A percentile compares a stretch with the other conserved stretches of the same genome.
These are phyloP conservation scores for Bhutanitis thaidina DNA, from an alignment of 2,888 invertebrate genomes.

Conservation along the genomic window DNA sequence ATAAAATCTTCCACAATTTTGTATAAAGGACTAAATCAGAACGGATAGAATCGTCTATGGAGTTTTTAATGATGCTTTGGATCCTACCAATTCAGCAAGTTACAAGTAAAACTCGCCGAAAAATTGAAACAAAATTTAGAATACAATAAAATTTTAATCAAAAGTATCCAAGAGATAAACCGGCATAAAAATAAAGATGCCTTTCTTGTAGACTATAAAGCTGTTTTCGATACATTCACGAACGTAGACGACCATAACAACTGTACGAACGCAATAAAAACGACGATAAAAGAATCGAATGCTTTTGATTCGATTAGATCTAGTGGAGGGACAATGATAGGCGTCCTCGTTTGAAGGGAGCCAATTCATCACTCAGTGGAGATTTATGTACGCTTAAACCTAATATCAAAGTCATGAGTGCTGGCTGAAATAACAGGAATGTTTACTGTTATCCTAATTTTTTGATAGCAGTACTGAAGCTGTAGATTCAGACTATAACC, in stretches of 20 bases:
- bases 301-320: constrained; percentile 18
- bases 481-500: too few species aligned
- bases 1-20: too few species aligned
- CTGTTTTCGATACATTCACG: neutral
- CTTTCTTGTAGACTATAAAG: neutral
- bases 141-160: too few species aligned
- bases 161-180: neutral
- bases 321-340: constrained; percentile 3
- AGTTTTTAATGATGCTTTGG: too few species aligned
- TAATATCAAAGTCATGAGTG: constrained; percentile 8
- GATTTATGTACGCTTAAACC: constrained; percentile 16
- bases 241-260: neutral
- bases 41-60: too few species aligned
- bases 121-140: too few species aligned
- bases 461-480: neutral
- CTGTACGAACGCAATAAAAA: constrained; percentile 5
- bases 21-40: too few species aligned
- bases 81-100: too few species aligned
- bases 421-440: neutral
- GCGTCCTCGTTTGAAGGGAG: neutral
- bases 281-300: constrained; percentile 15
- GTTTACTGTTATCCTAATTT: neutral
- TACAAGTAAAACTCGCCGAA: too few species aligned
- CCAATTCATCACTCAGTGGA: constrained; percentile 15
- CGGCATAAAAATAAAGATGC: neutral